Percentiles rank a stretch among this genome's conserved stretches.
Conservation (phyloP, 1,140 invertebrate genomes). For the Campodea augens region DNA sequence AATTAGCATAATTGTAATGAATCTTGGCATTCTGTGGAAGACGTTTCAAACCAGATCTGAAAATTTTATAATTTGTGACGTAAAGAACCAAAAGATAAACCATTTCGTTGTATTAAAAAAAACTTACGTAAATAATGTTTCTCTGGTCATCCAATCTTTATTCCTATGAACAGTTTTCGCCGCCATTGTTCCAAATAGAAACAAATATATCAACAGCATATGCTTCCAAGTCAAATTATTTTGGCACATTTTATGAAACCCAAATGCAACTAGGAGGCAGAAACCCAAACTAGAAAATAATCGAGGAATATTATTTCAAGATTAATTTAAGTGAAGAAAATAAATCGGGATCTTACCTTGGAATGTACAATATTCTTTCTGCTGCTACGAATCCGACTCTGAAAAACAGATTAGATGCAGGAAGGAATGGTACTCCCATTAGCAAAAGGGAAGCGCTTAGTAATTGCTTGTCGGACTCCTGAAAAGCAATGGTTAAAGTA, state of each 20-base stretch:
- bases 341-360: conserved; percentile 24
- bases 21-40: conserved; percentile 89
- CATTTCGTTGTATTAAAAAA: too few relatives aligned
- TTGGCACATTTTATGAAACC: too few relatives aligned
- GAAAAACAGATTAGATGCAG: conserved; percentile 76
- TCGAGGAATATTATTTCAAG: too few relatives aligned
- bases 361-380: conserved; percentile 66
- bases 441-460: too few relatives aligned
- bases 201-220: too few relatives aligned
- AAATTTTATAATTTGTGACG: too few relatives aligned
- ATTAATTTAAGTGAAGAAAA: too few relatives aligned
- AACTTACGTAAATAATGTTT: too few relatives aligned
- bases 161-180: conserved; percentile 46
- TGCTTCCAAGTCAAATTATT: too few relatives aligned
- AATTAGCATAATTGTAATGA: conserved; percentile 91
- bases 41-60: conserved; percentile 45
- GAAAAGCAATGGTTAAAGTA: too few relatives aligned
- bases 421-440: conserved; percentile 69
- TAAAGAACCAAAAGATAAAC: too few relatives aligned
- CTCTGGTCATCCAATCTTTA: conserved; percentile 57
- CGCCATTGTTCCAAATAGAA: too few relatives aligned
- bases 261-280: conserved; percentile 50
- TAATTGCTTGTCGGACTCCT: conserved; percentile 37
- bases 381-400: conserved; percentile 83
- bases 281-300: conserved; percentile 71